These are phyloP conservation scores for Melanophora roralis DNA, from an alignment of 2,888 invertebrate species.

Conservation along the genomic window DNA sequence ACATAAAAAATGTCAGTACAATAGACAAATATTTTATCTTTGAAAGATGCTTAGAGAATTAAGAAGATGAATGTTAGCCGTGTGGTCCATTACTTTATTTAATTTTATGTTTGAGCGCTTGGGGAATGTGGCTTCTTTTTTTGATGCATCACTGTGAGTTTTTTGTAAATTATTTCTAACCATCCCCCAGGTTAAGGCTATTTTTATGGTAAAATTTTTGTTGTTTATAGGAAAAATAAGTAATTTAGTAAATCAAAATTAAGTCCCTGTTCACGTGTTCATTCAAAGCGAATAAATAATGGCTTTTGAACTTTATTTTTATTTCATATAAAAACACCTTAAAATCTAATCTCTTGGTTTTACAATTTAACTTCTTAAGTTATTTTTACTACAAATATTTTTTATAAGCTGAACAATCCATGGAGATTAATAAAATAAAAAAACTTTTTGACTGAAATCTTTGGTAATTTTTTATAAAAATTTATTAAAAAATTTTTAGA, in stretches of 20 bases:
- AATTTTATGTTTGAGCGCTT: background rate
- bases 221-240: background rate
- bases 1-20: background rate
- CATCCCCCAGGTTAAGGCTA: conserved; percentile 14
- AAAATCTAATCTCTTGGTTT: too few relatives aligned
- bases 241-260: conserved; percentile 23
- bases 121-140: background rate
- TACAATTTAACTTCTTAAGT: background rate
- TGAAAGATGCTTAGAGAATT: background rate
- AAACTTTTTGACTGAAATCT: too few relatives aligned
- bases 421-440: too few relatives aligned
- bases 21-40: background rate
- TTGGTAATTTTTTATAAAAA: too few relatives aligned
- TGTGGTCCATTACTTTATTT: background rate
- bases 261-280: conserved; percentile 18
- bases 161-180: too few relatives aligned
- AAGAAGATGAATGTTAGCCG: background rate
- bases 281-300: conserved; percentile 12
- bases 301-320: conserved; percentile 5
- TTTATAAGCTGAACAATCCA: too few relatives aligned
- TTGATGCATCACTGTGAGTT: background rate
- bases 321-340: too few relatives aligned
- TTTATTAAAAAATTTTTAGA: too few relatives aligned
- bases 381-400: background rate
- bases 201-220: conserved; percentile 3